Conservation (phyloP, 92 coral and sea anemone genomes). For the Siderastrea radians region DNA sequence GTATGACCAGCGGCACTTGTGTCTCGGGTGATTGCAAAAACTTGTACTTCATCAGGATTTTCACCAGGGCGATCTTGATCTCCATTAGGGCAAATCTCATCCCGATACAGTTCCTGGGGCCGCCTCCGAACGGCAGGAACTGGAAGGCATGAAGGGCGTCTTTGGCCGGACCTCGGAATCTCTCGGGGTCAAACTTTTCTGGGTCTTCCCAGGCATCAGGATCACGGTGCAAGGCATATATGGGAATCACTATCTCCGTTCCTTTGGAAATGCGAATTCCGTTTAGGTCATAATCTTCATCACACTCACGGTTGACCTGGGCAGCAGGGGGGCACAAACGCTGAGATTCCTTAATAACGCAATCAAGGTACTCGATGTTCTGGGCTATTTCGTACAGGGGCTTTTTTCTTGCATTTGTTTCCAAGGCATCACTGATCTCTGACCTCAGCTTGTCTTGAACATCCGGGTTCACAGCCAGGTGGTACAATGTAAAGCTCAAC, state of each 20-base stretch:
- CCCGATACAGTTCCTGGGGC: constrained; percentile 79
- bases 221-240: constrained; percentile 69
- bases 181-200: constrained; percentile 85
- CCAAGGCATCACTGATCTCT: constrained; percentile 34
- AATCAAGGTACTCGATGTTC: constrained; percentile 79
- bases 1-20: constrained; percentile 58
- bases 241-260: constrained; percentile 58
- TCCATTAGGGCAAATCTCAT: constrained; percentile 72
- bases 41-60: constrained; percentile 61
- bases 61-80: constrained; percentile 73
- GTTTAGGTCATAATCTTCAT: constrained; percentile 49
- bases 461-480: constrained; percentile 47
- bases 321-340: constrained; percentile 73
- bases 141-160: constrained; percentile 73
- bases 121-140: constrained; percentile 77
- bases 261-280: constrained; percentile 77
- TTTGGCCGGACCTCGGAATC: constrained; percentile 76
- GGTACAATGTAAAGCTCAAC: constrained; percentile 22
- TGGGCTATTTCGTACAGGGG: constrained; percentile 68
- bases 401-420: constrained; percentile 42
- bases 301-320: constrained; percentile 51
- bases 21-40: constrained; percentile 77
- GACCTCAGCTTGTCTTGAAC: constrained; percentile 50
- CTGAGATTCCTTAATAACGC: constrained; percentile 75
- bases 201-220: constrained; percentile 79